A percentile compares a stretch with the other conserved stretches of the same genome.
These are phyloP conservation scores for Smutsia temminckii DNA, from an alignment of 2,797 vertebrate genomes.

Conservation along the genomic window DNA sequence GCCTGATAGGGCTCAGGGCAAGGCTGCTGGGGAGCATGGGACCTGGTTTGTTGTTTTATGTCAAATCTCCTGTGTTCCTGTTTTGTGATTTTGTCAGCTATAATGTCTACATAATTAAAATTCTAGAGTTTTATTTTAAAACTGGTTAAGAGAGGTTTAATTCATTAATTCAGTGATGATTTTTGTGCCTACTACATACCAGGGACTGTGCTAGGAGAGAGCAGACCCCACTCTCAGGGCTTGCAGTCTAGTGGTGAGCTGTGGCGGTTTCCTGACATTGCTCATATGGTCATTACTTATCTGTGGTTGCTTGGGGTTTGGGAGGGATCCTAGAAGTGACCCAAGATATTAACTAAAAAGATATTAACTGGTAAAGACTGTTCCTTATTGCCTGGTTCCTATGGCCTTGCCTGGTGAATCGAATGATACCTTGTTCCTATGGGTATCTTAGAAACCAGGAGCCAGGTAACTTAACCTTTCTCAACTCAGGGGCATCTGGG, in stretches of 20 bases:
- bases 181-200: neutral
- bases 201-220: fast-evolving
- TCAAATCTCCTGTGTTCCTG: neutral
- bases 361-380: neutral
- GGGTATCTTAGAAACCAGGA: neutral
- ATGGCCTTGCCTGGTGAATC: neutral
- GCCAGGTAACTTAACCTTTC: neutral
- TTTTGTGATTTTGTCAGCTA: neutral
- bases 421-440: neutral
- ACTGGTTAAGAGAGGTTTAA: neutral
- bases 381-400: neutral
- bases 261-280: neutral
- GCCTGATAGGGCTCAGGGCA: neutral
- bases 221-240: neutral
- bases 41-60: neutral
- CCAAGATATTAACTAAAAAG: neutral
- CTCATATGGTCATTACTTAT: too few species aligned
- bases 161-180: neutral
- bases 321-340: neutral
- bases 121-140: neutral
- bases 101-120: neutral
- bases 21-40: neutral
- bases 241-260: neutral
- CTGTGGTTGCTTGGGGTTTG: neutral
- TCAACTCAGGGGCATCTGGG: neutral